Conservation (phyloP, 2,113 vertebrate species). For the Lontra canadensis region DNA sequence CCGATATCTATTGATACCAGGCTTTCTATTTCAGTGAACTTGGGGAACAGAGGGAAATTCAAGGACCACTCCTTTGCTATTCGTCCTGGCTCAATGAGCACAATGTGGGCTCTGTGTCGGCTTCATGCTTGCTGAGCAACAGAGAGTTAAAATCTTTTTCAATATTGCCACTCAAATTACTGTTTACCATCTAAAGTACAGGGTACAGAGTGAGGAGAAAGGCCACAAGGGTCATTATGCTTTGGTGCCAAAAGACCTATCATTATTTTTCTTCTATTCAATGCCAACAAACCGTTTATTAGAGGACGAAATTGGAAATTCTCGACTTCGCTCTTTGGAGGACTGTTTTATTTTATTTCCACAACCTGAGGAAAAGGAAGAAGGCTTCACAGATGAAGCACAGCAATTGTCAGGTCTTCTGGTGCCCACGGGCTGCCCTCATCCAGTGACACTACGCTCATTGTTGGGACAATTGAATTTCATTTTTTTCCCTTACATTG, state of each 20-base stretch:
- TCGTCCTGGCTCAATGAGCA: background rate
- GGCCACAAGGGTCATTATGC: constrained; percentile 67
- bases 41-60: background rate
- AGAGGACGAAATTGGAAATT: constrained; percentile 59
- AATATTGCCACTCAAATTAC: constrained; percentile 55
- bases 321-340: constrained; percentile 16
- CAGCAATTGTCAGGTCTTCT: background rate
- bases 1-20: background rate
- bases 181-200: constrained; percentile 73
- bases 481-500: background rate
- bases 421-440: background rate
- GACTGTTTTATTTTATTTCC: constrained; percentile 45
- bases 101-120: background rate
- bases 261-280: constrained; percentile 64
- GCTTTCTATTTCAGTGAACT: background rate
- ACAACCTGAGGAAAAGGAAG: constrained; percentile 58
- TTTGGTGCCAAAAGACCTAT: constrained; percentile 66
- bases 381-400: background rate
- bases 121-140: background rate
- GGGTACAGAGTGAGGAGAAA: constrained; percentile 63
- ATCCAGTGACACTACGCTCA: constrained; percentile 40
- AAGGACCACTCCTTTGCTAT: background rate
- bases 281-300: constrained; percentile 58
- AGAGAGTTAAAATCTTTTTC: constrained; percentile 66
- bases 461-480: constrained; percentile 43